phyloP scores from a whole-genome alignment of 2,113 vertebrate species.

The Prunella himalayana region DNA sequence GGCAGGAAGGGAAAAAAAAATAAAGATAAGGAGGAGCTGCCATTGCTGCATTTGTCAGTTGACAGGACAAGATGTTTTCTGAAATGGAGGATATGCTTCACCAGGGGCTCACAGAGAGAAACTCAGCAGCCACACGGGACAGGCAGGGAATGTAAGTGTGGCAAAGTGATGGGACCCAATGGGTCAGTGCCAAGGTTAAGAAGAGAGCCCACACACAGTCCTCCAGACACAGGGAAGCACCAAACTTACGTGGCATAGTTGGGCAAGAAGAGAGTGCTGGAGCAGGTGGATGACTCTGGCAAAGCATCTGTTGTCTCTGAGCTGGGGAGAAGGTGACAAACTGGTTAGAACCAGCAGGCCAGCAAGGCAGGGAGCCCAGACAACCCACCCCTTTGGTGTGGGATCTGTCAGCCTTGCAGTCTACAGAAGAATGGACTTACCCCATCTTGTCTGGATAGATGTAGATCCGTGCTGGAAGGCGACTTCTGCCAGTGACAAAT shows the following conservation, averaged over 20 bases:
- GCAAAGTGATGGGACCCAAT: neutral
- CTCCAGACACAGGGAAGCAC: neutral
- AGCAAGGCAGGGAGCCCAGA: neutral
- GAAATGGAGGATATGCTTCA: neutral
- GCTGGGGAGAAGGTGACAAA: constrained; percentile 47
- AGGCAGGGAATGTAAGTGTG: neutral
- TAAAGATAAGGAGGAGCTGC: neutral
- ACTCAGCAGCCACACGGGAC: neutral
- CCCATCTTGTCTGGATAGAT: constrained; percentile 94
- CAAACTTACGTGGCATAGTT: constrained; percentile 88
- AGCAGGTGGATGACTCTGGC: constrained; percentile 95
- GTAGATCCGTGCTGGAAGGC: constrained; percentile 94
- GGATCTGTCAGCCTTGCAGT: neutral
- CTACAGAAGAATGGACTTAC: constrained; percentile 63
- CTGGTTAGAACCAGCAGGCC: neutral
- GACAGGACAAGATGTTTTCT: neutral
- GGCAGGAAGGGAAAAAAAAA: neutral
- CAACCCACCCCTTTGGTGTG: neutral
- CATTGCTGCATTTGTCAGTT: neutral
- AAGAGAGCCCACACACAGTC: neutral
- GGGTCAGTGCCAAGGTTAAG: neutral
- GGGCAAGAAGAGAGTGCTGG: constrained; percentile 93
- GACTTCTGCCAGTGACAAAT: constrained; percentile 95
- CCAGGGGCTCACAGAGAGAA: neutral
- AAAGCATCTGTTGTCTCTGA: constrained; percentile 93